Evolutionary conservation across 2,888 invertebrate species (phyloP).

Genomic region (Dryocosmus kuriphilus): DNA sequence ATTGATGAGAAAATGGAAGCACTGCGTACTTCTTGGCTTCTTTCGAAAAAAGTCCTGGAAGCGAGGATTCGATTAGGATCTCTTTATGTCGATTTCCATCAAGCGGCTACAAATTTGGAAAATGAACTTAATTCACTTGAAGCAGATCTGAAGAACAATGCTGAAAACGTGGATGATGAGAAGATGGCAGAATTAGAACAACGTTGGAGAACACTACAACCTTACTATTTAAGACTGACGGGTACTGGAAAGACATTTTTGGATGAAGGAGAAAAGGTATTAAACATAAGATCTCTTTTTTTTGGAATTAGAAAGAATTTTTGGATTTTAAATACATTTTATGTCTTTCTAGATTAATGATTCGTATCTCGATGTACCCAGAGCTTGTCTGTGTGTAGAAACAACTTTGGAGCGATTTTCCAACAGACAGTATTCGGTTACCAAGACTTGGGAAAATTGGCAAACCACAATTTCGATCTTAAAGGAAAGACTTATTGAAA

Average conservation of each 20-base stretch:
- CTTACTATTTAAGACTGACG: constrained; percentile 83
- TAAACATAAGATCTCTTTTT: neutral
- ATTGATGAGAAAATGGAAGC: constrained; percentile 83
- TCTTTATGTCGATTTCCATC: constrained; percentile 86
- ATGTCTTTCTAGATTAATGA: constrained; percentile 81
- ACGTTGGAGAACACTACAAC: constrained; percentile 83
- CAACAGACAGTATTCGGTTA: constrained; percentile 82
- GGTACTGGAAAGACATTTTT: constrained; percentile 84
- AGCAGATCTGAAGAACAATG: constrained; percentile 79
- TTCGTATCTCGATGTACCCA: constrained; percentile 84
- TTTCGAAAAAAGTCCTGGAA: constrained; percentile 81
- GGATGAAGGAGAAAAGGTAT: constrained; percentile 81
- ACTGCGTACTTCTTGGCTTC: constrained; percentile 82
- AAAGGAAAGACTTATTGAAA: constrained; percentile 76
- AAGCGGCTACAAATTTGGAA: constrained; percentile 83
- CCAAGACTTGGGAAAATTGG: constrained; percentile 86
- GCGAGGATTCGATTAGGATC: constrained; percentile 84
- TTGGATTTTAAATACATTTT: neutral
- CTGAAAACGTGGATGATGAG: constrained; percentile 79
- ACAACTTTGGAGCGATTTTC: constrained; percentile 84
- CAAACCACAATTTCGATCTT: constrained; percentile 81
- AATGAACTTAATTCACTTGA: constrained; percentile 84
- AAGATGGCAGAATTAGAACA: constrained; percentile 80
- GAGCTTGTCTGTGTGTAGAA: constrained; percentile 84
- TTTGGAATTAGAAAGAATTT: neutral